Percentiles rank a stretch among this genome's conserved stretches.
These are phyloP conservation scores for Melangyna quadrimaculata DNA, from an alignment of 2,888 invertebrate species.

Conservation along the genomic window DNA sequence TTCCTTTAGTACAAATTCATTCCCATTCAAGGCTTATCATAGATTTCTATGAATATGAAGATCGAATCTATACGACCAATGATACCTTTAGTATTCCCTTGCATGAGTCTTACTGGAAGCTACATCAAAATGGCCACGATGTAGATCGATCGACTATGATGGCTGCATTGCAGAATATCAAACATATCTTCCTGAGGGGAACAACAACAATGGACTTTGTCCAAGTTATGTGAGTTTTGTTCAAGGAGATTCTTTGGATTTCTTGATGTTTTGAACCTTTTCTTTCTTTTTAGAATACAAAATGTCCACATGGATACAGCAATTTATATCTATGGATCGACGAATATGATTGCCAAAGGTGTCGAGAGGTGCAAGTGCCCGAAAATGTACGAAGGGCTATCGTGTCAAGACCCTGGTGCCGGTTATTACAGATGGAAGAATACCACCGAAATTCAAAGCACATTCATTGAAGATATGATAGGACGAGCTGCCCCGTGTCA, in stretches of 20 bases:
- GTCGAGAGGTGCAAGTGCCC: constrained; percentile 95
- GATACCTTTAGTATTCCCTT: constrained; percentile 84
- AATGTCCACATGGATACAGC: constrained; percentile 93
- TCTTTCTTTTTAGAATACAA: constrained; percentile 82
- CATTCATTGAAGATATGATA: constrained; percentile 88
- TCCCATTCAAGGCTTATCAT: constrained; percentile 87
- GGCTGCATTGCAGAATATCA: constrained; percentile 94
- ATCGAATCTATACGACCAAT: constrained; percentile 81
- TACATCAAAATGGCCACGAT: constrained; percentile 80
- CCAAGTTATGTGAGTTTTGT: constrained; percentile 82
- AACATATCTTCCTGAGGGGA: constrained; percentile 89
- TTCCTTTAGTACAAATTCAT: constrained; percentile 92
- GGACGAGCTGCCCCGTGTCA: constrained; percentile 90
- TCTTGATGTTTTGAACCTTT: not conserved
- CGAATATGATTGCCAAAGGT: constrained; percentile 87
- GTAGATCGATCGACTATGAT: constrained; percentile 91
- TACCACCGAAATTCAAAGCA: constrained; percentile 83
- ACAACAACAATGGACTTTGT: constrained; percentile 85
- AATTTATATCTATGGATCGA: constrained; percentile 85
- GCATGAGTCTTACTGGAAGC: constrained; percentile 90
- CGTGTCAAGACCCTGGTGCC: constrained; percentile 93
- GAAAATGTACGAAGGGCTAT: constrained; percentile 89
- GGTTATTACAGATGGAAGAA: constrained; percentile 92
- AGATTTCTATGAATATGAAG: constrained; percentile 85
- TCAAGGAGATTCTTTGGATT: not conserved